Evolutionary conservation across 2,888 invertebrate species (phyloP).

Genomic region (Caenorhabditis virilis): DNA sequence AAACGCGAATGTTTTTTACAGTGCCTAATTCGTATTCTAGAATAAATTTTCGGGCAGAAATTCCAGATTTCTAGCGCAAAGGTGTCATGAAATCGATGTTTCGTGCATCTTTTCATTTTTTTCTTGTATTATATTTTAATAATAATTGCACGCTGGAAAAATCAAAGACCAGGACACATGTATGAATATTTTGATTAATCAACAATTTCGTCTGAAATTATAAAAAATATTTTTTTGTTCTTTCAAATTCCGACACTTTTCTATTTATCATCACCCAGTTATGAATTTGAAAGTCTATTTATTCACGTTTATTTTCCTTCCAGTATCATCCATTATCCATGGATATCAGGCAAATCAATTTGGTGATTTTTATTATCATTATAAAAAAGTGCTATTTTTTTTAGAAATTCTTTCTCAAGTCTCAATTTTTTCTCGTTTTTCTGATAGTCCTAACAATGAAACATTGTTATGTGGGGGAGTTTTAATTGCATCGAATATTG

Average conservation of each 20-base stretch:
- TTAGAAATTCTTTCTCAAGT: slow-evolving; percentile 24
- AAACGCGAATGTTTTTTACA: no score
- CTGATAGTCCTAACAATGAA: slow-evolving; percentile 9
- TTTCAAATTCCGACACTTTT: neutral
- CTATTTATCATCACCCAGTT: neutral
- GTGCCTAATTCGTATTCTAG: no score
- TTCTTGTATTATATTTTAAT: no score
- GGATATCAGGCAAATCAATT: slow-evolving; percentile 20
- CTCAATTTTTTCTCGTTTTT: slow-evolving; percentile 9
- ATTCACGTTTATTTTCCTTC: neutral
- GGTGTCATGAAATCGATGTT: no score
- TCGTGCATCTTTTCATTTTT: no score
- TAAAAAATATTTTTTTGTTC: neutral
- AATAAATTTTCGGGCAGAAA: no score
- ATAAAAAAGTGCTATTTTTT: no score
- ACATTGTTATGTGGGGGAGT: slow-evolving; percentile 23
- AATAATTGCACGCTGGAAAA: no score
- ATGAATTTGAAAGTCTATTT: neutral
- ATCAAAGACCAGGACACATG: no score
- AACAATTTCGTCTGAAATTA: neutral
- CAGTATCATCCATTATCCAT: slow-evolving; percentile 9
- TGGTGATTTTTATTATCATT: slow-evolving; percentile 14
- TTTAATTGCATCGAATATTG: slow-evolving; percentile 22
- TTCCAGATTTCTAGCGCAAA: no score
- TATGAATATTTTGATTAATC: no score